Conservation (phyloP, 2,888 invertebrate genomes). For the Dexiosoma caninum region DNA sequence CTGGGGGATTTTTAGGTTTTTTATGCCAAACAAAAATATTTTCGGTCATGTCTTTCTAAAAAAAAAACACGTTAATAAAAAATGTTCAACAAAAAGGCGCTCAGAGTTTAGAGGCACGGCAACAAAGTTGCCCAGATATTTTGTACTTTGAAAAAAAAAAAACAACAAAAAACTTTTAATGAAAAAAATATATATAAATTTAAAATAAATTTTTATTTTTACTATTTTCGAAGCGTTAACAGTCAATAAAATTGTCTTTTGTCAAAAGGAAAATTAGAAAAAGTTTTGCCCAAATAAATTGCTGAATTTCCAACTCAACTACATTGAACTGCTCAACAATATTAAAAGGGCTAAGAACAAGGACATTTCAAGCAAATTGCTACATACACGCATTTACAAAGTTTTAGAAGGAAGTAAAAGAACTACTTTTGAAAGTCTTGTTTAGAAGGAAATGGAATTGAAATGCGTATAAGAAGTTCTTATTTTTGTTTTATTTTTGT, state of each 20-base stretch:
- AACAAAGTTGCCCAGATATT: not conserved
- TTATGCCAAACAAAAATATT: constrained; percentile 4
- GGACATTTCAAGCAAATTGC: too few relatives aligned
- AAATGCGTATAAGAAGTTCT: too few relatives aligned
- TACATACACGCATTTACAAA: too few relatives aligned
- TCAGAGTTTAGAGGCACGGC: not conserved
- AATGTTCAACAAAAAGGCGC: not conserved
- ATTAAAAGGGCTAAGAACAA: not conserved
- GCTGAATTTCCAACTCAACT: not conserved
- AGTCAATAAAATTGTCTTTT: constrained; percentile 46
- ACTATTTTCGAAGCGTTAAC: not conserved
- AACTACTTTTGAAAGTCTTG: too few relatives aligned
- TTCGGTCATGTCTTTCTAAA: constrained; percentile 19
- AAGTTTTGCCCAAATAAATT: constrained; percentile 5
- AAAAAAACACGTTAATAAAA: not conserved
- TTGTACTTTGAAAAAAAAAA: not conserved
- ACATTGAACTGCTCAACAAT: not conserved
- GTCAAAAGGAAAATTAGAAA: not conserved
- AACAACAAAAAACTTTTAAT: constrained; percentile 15
- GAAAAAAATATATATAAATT: not conserved
- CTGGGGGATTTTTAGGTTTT: not conserved
- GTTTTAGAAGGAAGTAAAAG: too few relatives aligned
- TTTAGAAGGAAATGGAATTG: too few relatives aligned
- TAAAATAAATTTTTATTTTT: not conserved
- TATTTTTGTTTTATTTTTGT: too few relatives aligned